phyloP scores from a whole-genome alignment of 2,888 invertebrate species.

The Eilema caniola region DNA sequence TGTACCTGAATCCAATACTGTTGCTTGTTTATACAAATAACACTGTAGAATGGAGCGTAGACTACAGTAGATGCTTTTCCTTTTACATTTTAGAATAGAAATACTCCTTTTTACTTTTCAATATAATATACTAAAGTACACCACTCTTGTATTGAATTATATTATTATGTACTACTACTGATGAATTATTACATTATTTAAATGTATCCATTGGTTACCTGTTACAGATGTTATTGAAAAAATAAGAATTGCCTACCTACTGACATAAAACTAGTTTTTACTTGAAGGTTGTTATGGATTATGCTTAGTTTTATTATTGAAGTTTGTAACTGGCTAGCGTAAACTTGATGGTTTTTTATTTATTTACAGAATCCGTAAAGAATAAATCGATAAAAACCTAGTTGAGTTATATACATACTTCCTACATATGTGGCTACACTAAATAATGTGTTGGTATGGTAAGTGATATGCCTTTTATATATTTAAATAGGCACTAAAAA shows the following conservation, averaged over 20 bases:
- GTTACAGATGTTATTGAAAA: not conserved
- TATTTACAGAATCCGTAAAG: not conserved
- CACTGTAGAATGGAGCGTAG: slow-evolving; percentile 45
- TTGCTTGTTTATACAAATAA: slow-evolving; percentile 51
- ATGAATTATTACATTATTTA: not conserved
- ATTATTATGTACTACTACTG: not conserved
- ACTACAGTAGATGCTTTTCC: slow-evolving; percentile 46
- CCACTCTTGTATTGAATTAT: too few species aligned
- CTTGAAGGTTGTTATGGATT: not conserved
- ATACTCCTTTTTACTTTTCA: slow-evolving; percentile 19
- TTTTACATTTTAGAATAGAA: slow-evolving; percentile 49
- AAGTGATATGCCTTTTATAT: not conserved
- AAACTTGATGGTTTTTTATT: not conserved
- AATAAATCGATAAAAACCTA: not conserved
- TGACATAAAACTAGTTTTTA: not conserved
- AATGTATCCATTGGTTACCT: not conserved
- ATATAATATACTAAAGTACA: slow-evolving; percentile 26
- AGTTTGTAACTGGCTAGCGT: not conserved
- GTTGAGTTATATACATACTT: too few species aligned
- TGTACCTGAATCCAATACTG: slow-evolving; percentile 39
- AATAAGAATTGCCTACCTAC: not conserved
- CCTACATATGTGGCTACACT: too few species aligned
- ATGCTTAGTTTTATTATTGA: not conserved
- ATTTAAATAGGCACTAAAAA: not conserved
- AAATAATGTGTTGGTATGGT: not conserved